A percentile compares a stretch with the other conserved stretches of the same genome.
These are phyloP conservation scores for Pomatostomus ruficeps DNA, from an alignment of 2,113 vertebrate species.

Conservation along the genomic window DNA sequence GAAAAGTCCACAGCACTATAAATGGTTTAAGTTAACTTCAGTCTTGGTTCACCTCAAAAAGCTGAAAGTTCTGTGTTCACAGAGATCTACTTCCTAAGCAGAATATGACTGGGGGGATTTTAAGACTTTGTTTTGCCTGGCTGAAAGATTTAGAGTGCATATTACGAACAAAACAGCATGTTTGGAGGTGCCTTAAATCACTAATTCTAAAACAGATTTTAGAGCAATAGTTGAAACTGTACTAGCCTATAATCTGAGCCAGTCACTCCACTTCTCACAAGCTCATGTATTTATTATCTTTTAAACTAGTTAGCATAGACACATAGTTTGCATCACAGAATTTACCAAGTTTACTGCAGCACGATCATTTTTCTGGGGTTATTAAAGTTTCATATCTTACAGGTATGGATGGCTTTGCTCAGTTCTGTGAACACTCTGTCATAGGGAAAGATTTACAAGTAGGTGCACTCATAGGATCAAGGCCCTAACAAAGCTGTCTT, in stretches of 20 bases:
- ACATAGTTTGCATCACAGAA: neutral
- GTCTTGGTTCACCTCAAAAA: neutral
- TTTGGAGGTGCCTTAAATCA: neutral
- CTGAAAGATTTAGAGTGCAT: neutral
- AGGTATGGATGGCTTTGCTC: neutral
- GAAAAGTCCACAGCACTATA: neutral
- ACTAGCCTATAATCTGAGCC: neutral
- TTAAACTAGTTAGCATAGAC: neutral
- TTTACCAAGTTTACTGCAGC: neutral
- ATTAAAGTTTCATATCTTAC: neutral
- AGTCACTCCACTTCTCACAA: neutral
- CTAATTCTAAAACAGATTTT: neutral
- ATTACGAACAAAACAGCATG: neutral
- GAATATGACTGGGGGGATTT: fast-evolving
- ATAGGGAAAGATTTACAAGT: neutral
- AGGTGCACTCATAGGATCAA: neutral
- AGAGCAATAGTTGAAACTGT: neutral
- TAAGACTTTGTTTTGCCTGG: neutral
- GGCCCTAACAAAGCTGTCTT: neutral
- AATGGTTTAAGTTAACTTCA: neutral
- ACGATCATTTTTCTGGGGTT: neutral
- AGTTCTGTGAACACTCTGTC: neutral
- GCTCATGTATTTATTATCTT: neutral
- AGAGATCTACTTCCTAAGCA: neutral
- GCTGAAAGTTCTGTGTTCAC: neutral